Percentiles rank a stretch among this genome's conserved stretches.
Conservation (phyloP, 2,888 invertebrate species). For the Cataglyphis livida region DNA sequence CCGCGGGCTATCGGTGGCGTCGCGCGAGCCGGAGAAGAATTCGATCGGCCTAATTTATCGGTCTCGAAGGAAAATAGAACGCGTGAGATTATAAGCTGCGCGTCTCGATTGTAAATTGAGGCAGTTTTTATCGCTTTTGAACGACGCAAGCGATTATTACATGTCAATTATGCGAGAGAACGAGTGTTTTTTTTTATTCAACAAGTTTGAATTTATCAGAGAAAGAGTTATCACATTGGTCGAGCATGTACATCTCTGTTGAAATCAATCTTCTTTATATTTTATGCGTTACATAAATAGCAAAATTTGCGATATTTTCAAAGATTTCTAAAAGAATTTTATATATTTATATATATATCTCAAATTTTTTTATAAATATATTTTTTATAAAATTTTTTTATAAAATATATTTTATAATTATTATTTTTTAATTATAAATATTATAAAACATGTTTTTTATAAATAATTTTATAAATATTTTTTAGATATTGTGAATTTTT, state of each 20-base stretch:
- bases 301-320: not conserved
- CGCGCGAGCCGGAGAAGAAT: slow-evolving; percentile 21
- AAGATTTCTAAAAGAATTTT: no score
- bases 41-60: slow-evolving; percentile 63
- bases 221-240: not conserved
- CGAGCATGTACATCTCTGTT: not conserved
- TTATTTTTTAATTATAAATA: no score
- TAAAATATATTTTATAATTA: no score
- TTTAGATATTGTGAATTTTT: no score
- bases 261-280: not conserved
- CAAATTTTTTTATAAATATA: no score
- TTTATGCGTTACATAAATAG: not conserved
- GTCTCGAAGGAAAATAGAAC: slow-evolving; percentile 11
- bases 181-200: slow-evolving; percentile 9
- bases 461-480: no score
- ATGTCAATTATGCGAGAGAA: slow-evolving; percentile 18
- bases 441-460: no score
- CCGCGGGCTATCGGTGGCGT: slow-evolving; percentile 47
- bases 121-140: slow-evolving; percentile 21
- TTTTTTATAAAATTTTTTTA: no score
- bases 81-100: slow-evolving; percentile 28
- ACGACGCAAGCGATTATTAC: slow-evolving; percentile 32
- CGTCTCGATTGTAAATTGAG: slow-evolving; percentile 14
- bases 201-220: not conserved
- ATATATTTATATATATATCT: no score